Conservation (phyloP, 2,888 invertebrate species). For the Pegoplata infirma region DNA sequence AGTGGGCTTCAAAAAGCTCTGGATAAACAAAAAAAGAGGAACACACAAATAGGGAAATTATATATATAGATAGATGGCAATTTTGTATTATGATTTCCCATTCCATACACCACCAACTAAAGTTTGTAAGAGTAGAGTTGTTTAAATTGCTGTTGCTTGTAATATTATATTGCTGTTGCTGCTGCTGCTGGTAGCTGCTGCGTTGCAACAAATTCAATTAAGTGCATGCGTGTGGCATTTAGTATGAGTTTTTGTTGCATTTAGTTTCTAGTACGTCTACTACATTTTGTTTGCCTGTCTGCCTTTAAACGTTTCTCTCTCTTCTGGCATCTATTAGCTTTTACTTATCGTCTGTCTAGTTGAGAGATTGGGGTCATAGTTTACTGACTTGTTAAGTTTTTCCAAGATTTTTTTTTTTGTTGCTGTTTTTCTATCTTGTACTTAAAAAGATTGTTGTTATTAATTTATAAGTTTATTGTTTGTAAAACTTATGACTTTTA, state of each 20-base stretch:
- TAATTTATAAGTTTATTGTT: conserved; percentile 13
- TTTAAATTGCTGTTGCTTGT: background rate
- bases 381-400: conserved; percentile 56
- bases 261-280: background rate
- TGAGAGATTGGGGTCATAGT: conserved; percentile 62
- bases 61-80: too few relatives aligned
- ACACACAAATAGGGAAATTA: too few relatives aligned
- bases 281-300: background rate
- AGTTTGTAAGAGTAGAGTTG: background rate
- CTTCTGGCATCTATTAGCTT: conserved; percentile 7
- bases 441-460: conserved; percentile 21
- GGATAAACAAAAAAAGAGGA: too few relatives aligned
- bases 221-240: conserved; percentile 51
- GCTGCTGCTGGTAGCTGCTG: conserved; percentile 9
- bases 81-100: conserved; percentile 29
- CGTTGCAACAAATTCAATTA: conserved; percentile 58
- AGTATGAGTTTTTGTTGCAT: background rate
- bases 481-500: conserved; percentile 17
- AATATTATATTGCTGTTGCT: background rate
- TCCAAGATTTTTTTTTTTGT: background rate
- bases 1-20: too few relatives aligned
- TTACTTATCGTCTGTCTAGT: conserved; percentile 17
- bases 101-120: background rate
- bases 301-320: background rate
- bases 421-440: conserved; percentile 11